These are phyloP conservation scores for Andrena cerasifolii DNA, from an alignment of 1,140 invertebrate genomes.

Conservation along the genomic window DNA sequence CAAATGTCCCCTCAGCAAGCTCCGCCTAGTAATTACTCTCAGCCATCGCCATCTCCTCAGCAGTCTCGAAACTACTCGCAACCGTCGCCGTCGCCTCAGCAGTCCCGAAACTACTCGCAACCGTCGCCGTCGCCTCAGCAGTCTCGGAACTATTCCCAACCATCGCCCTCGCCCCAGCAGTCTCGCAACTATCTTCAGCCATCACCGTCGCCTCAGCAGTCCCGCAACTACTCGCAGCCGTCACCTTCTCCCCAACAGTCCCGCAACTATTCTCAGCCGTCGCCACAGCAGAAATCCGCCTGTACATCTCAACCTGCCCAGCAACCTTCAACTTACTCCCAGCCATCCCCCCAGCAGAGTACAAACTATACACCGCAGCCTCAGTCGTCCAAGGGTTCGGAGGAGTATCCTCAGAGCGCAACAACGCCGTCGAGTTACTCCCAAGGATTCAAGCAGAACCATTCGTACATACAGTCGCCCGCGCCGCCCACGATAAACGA, in stretches of 20 bases:
- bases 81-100: constrained; percentile 65
- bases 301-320: constrained; percentile 64
- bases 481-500: constrained; percentile 61
- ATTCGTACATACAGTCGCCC: constrained; percentile 66
- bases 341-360: constrained; percentile 70
- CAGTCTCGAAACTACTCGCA: constrained; percentile 72
- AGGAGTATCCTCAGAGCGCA: constrained; percentile 59
- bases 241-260: constrained; percentile 68
- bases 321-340: constrained; percentile 66
- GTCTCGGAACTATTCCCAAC: constrained; percentile 67
- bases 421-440: constrained; percentile 60
- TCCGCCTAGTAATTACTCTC: constrained; percentile 67
- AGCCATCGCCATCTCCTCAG: constrained; percentile 69
- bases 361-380: constrained; percentile 52
- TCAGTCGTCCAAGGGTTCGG: constrained; percentile 55
- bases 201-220: constrained; percentile 62
- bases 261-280: constrained; percentile 66
- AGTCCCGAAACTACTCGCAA: constrained; percentile 66
- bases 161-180: constrained; percentile 63
- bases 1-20: constrained; percentile 69
- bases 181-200: constrained; percentile 67
- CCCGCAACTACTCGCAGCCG: constrained; percentile 66
- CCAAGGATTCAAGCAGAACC: constrained; percentile 74
- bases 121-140: constrained; percentile 66
- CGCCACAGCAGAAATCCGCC: constrained; percentile 64